Conservation (phyloP, 2,888 invertebrate genomes). For the Ectemnius lituratus region DNA sequence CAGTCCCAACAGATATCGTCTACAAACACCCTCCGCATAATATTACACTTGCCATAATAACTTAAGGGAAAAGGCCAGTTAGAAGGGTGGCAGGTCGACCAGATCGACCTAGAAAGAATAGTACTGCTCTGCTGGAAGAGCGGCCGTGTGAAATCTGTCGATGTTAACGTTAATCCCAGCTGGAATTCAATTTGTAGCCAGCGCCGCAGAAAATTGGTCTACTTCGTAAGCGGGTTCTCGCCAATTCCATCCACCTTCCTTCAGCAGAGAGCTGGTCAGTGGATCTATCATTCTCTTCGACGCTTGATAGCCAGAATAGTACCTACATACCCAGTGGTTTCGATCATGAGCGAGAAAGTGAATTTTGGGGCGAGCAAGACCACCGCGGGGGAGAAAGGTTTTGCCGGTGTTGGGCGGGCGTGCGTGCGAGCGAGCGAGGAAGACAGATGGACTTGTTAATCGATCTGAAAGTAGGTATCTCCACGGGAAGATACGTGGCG, state of each 20-base stretch:
- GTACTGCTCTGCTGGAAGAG: conserved; percentile 11
- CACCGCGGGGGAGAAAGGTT: neutral
- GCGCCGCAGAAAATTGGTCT: conserved; percentile 56
- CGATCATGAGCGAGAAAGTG: conserved; percentile 13
- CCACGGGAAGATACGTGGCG: conserved; percentile 44
- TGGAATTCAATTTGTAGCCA: conserved; percentile 58
- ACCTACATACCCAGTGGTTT: neutral
- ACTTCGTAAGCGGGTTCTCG: conserved; percentile 64
- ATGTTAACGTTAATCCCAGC: conserved; percentile 60
- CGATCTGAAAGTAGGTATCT: conserved; percentile 60
- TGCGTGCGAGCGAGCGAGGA: neutral
- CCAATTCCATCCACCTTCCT: conserved; percentile 48
- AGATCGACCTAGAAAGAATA: neutral
- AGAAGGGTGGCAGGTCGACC: too few relatives aligned
- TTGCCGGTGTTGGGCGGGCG: neutral
- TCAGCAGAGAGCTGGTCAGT: conserved; percentile 21
- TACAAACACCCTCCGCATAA: too few relatives aligned
- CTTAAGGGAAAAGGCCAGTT: too few relatives aligned
- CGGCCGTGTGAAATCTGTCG: conserved; percentile 56
- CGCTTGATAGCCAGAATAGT: neutral
- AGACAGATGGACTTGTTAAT: conserved; percentile 49
- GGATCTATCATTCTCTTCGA: conserved; percentile 46
- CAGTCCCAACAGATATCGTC: too few relatives aligned
- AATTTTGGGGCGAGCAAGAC: too few relatives aligned
- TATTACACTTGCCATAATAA: too few relatives aligned